A percentile compares a stretch with the other conserved stretches of the same genome.
These are phyloP conservation scores for Gadopsis marmoratus DNA, from an alignment of 2,797 vertebrate genomes.

Conservation along the genomic window DNA sequence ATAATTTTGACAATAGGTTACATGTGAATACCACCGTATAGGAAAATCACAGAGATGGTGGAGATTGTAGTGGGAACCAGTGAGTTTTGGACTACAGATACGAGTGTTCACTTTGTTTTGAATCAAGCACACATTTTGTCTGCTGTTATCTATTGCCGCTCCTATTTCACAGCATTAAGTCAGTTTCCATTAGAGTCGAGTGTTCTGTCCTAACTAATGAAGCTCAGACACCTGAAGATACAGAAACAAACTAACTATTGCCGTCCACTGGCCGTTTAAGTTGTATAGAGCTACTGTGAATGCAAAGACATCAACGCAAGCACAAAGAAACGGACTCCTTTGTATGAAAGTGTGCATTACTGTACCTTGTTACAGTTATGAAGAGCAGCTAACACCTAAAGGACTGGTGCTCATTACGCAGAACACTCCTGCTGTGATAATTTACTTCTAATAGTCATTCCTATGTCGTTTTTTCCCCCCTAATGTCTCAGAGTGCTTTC, in stretches of 20 bases:
- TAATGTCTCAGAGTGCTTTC: constrained; percentile 43
- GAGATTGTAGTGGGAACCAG: background rate
- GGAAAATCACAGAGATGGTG: background rate
- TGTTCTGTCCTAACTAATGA: constrained; percentile 26
- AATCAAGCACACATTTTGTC: constrained; percentile 1
- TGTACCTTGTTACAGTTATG: background rate
- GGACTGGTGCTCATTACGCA: constrained; percentile 19
- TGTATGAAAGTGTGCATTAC: background rate
- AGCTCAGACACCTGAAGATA: constrained; percentile 36
- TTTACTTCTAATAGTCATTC: constrained; percentile 29
- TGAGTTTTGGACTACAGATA: background rate
- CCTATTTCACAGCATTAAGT: constrained; percentile 54
- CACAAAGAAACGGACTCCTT: background rate
- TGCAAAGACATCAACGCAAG: background rate
- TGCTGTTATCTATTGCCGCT: constrained; percentile 3
- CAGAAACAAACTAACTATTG: constrained; percentile 6
- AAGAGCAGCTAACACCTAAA: constrained; percentile 21
- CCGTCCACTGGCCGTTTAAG: background rate
- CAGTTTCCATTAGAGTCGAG: constrained; percentile 40
- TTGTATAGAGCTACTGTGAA: background rate
- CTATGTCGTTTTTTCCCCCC: constrained; percentile 6
- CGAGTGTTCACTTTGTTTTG: constrained; percentile 6
- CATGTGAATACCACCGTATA: background rate
- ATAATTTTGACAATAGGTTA: background rate
- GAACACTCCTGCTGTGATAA: constrained; percentile 40